Percentiles rank a stretch among this genome's conserved stretches.
Evolutionary conservation across 2,888 invertebrate species (phyloP).

Genomic region (Stomorhina lunata): DNA sequence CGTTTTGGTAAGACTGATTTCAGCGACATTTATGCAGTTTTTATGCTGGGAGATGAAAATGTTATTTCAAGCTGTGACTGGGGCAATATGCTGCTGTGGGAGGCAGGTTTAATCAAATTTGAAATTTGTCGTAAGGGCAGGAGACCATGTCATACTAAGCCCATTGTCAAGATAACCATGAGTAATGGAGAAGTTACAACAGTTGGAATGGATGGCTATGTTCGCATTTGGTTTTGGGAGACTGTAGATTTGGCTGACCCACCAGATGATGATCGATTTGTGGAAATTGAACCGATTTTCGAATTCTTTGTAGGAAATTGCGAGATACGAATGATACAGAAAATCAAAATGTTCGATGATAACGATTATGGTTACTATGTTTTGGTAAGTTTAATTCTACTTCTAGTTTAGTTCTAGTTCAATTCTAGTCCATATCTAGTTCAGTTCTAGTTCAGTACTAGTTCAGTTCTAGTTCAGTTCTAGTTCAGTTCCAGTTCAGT

Average conservation of each 20-base stretch:
- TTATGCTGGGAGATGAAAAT: conserved; percentile 94
- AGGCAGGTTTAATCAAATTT: conserved; percentile 91
- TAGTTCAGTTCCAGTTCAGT: too few relatives aligned
- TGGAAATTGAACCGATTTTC: conserved; percentile 92
- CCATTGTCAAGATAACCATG: conserved; percentile 81
- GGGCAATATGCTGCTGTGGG: conserved; percentile 96
- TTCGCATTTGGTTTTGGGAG: conserved; percentile 94
- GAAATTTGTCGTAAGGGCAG: conserved; percentile 88
- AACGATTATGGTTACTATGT: conserved; percentile 84
- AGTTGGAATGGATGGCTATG: conserved; percentile 87
- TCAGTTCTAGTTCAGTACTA: too few relatives aligned
- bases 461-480: too few relatives aligned
- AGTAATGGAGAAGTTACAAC: conserved; percentile 78
- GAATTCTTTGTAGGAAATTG: conserved; percentile 85
- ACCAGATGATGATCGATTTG: conserved; percentile 88
- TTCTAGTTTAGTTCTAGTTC: too few relatives aligned
- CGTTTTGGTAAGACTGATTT: conserved; percentile 96
- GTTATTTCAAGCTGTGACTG: conserved; percentile 92
- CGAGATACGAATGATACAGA: conserved; percentile 76
- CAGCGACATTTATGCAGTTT: conserved; percentile 91
- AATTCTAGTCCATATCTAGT: too few relatives aligned
- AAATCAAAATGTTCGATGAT: conserved; percentile 78
- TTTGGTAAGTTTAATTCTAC: conserved; percentile 82
- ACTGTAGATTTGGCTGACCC: conserved; percentile 93
- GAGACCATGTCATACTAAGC: conserved; percentile 87